Evolutionary conservation across 2,113 vertebrate species (phyloP).

Genomic region (Hipposideros armiger): DNA sequence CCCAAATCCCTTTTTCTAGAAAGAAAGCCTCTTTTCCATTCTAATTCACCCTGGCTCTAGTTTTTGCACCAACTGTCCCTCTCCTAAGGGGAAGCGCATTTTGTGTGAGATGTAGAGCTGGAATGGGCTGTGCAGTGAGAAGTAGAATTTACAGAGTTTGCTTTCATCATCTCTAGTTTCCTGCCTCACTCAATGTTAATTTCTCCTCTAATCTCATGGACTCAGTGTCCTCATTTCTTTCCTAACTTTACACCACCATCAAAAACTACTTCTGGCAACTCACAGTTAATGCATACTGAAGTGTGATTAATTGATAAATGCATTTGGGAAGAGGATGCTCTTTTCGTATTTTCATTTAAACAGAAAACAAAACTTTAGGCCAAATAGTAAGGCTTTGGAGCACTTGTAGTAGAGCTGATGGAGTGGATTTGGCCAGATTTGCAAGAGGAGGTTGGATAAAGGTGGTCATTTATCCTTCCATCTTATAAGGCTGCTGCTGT

Average conservation of each 20-base stretch:
- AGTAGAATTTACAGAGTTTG: background rate
- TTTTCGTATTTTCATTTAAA: constrained; percentile 45
- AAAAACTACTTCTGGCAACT: background rate
- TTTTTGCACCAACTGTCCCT: background rate
- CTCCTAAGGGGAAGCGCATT: background rate
- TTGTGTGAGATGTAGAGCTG: background rate
- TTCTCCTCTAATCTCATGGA: background rate
- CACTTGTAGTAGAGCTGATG: background rate
- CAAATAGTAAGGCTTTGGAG: background rate
- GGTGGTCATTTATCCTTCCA: background rate
- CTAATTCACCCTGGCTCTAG: background rate
- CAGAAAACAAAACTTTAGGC: background rate
- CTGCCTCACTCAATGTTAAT: background rate
- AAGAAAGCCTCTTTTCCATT: background rate
- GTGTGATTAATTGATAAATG: background rate
- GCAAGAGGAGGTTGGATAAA: background rate
- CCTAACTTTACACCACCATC: background rate
- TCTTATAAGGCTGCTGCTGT: background rate
- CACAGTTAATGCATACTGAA: background rate
- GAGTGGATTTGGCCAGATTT: constrained; percentile 17
- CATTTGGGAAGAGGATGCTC: constrained; percentile 28
- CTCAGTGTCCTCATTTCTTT: background rate
- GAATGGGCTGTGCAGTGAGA: background rate
- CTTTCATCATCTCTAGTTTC: background rate
- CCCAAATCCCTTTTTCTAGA: background rate